Percentiles rank a stretch among this genome's conserved stretches.
Evolutionary conservation across 1,140 invertebrate species (phyloP).

Genomic region (Pseudachorutes palmiensis): DNA sequence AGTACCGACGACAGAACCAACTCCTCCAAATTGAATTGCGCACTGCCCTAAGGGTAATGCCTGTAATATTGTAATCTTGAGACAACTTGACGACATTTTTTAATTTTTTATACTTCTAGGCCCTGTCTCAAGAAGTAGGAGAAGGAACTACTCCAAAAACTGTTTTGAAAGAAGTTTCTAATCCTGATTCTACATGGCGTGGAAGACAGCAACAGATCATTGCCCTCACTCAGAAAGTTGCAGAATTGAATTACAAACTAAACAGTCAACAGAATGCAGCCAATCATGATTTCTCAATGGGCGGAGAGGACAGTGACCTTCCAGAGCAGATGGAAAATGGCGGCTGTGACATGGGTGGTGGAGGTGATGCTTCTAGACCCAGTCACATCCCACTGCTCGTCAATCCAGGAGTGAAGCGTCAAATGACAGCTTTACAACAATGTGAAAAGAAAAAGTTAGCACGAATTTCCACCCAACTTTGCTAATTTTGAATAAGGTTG

Average conservation of each 20-base stretch:
- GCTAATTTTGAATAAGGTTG: no score
- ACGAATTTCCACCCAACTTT: background rate
- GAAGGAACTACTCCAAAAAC: constrained; percentile 24
- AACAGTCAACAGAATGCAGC: no score
- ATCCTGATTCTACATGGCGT: constrained; percentile 15
- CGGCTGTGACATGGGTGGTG: background rate
- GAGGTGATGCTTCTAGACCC: background rate
- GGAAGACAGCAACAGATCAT: constrained; percentile 32
- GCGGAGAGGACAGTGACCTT: background rate
- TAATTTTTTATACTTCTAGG: background rate
- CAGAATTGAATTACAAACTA: background rate
- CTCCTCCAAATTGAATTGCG: constrained; percentile 28
- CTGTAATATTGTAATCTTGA: background rate
- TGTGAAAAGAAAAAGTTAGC: constrained; percentile 29
- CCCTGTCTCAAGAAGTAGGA: constrained; percentile 26
- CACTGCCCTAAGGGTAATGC: constrained; percentile 21
- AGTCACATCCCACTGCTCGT: background rate
- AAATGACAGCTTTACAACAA: constrained; percentile 10
- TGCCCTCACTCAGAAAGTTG: constrained; percentile 19
- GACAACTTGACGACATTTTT: background rate
- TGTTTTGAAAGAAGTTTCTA: constrained; percentile 1
- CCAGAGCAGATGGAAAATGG: background rate
- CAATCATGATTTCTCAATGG: background rate
- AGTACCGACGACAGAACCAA: constrained; percentile 31
- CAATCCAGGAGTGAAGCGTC: constrained; percentile 8